Evolutionary conservation across 2,113 vertebrate species (phyloP), one percentile per base, ranked within the genome.

Genomic region (Rhea pennata): DNA sequence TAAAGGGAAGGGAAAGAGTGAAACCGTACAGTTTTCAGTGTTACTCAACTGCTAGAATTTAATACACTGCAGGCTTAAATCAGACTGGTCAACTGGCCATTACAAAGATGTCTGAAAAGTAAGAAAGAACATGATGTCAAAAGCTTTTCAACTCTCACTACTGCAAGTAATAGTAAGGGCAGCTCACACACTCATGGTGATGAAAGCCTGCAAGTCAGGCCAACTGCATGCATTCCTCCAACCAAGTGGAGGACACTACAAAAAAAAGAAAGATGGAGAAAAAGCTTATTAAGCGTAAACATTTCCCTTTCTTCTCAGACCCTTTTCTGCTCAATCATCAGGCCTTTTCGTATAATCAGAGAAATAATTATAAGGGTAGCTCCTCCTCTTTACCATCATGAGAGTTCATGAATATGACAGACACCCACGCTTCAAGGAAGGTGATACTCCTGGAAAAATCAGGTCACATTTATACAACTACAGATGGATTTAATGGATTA

Each of bases 21-120:
- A 94, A 95, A 92, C 54, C 62, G 26, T 83, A 29, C 61, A 70
- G 46, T 53, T 59, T 85, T 87, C 59, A 59, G 9, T n/a, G 14
- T 36, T 86, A 83, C 17, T 59, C 64, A 80, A 26, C 80, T 91
- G 46, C 54, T 12, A 67, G 39, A 85, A 46, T 66, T 54, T 66
- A 92, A 88, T 62, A 70, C 14, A 65, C 22, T 10, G 31, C 46
- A 76, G 26, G 8, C 19, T 82, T 48, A 67, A 69, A 56, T 12
- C 40, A 46, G 27, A 53, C 5, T 84, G 51, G 29, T 2, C 53
- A 81, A 36, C 5, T 15, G 15, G 58, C 21, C 53, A 79, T 61
- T 33, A 16, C 2, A 85, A 53, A 70, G 8, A 62, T n/a, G 26
- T 10, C 61, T 75, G n/a, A 82, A 92, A 85, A 80, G 29, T 7